Evolutionary conservation across 2,888 invertebrate species (phyloP).

Genomic region (Ichneumoninae sp.): DNA sequence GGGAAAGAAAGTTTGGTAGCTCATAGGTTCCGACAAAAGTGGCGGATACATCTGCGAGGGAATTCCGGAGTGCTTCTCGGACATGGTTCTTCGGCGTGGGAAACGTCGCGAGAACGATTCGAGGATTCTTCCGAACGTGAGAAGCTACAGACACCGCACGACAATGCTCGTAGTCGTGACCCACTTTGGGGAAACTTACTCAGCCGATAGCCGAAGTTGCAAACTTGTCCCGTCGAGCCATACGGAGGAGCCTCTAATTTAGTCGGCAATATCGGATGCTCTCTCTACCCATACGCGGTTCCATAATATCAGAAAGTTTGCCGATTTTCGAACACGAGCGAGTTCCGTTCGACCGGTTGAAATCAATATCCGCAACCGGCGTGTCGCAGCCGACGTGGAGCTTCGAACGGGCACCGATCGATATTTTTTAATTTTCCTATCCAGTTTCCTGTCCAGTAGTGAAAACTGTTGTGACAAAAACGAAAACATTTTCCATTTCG

Average conservation of each 20-base stretch:
- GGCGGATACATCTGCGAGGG: slow-evolving; percentile 28
- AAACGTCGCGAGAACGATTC: background rate
- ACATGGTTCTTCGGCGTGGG: slow-evolving; percentile 7
- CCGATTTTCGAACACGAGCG: slow-evolving; percentile 24
- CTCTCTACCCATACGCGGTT: slow-evolving; percentile 12
- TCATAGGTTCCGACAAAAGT: background rate
- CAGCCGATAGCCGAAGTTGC: slow-evolving; percentile 41
- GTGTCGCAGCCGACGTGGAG: background rate
- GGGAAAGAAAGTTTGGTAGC: slow-evolving; percentile 32
- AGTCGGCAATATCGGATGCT: slow-evolving; percentile 32
- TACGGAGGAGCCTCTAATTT: slow-evolving; percentile 38
- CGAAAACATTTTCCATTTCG: too few relatives aligned
- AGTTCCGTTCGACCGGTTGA: slow-evolving; percentile 27
- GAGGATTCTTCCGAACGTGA: slow-evolving; percentile 15
- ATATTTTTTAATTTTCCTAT: background rate
- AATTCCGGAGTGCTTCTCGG: slow-evolving; percentile 26
- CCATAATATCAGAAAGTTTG: slow-evolving; percentile 50
- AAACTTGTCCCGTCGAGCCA: slow-evolving; percentile 52
- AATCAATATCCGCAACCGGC: slow-evolving; percentile 45
- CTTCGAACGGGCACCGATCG: background rate
- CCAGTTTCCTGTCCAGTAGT: background rate
- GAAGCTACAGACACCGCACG: background rate
- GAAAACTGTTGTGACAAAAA: background rate
- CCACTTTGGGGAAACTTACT: slow-evolving; percentile 50
- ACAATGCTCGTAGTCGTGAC: slow-evolving; percentile 33